These are phyloP conservation scores for Drosophila nannoptera DNA, from an alignment of 1,140 invertebrate genomes.

Conservation along the genomic window DNA sequence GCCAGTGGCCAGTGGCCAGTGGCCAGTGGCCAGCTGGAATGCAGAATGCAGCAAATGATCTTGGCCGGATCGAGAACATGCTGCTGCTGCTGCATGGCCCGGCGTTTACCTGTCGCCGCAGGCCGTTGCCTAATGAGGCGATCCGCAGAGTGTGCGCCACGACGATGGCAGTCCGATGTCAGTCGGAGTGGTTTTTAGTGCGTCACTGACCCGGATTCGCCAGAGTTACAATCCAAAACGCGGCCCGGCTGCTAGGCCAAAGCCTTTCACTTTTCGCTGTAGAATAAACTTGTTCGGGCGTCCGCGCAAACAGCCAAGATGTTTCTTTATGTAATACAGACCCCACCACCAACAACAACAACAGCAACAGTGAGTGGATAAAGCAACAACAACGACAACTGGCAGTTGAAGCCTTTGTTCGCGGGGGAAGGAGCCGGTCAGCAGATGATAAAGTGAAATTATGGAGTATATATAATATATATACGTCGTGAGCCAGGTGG, in stretches of 20 bases:
- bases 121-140: too few species aligned
- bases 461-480: conserved; percentile 3
- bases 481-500: neutral
- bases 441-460: conserved; percentile 31
- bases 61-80: too few species aligned
- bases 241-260: conserved; percentile 30
- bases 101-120: too few species aligned
- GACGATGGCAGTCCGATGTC: conserved; percentile 22
- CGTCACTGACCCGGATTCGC: conserved; percentile 67
- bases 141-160: conserved; percentile 22
- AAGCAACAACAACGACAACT: too few species aligned
- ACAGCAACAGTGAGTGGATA: too few species aligned
- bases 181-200: conserved; percentile 54
- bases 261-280: conserved; percentile 69
- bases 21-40: too few species aligned
- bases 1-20: too few species aligned
- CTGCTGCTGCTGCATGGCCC: too few species aligned
- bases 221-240: conserved; percentile 34
- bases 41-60: too few species aligned
- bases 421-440: conserved; percentile 49
- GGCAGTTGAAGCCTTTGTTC: too few species aligned
- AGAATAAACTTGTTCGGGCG: conserved; percentile 72
- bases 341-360: too few species aligned
- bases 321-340: conserved; percentile 64
- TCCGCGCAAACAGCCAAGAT: conserved; percentile 52